phyloP scores from a whole-genome alignment of 2,797 vertebrate species.

The Amblyopsis hoosieri region DNA sequence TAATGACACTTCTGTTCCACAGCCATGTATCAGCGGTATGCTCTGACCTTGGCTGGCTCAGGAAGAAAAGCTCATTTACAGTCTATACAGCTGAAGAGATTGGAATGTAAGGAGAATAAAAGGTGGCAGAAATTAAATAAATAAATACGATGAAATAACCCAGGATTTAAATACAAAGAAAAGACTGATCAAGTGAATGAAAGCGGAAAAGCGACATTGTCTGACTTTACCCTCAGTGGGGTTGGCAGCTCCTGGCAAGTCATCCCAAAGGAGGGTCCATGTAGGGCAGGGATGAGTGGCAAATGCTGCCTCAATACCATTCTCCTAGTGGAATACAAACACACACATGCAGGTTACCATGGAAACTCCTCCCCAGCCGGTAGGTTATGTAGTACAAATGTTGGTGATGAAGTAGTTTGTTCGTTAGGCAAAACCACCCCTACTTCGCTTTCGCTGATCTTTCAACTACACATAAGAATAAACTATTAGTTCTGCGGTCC shows the following conservation, averaged over 20 bases:
- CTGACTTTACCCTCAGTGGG: slow-evolving; percentile 87
- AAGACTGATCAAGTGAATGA: too few relatives aligned
- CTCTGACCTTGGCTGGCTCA: too few relatives aligned
- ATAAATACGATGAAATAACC: too few relatives aligned
- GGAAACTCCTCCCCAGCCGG: not conserved
- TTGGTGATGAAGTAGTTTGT: not conserved
- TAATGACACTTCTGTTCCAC: too few relatives aligned
- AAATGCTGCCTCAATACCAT: slow-evolving; percentile 86
- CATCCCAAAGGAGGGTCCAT: slow-evolving; percentile 89
- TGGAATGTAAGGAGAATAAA: too few relatives aligned
- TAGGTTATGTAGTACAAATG: slow-evolving; percentile 1
- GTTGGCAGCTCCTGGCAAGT: slow-evolving; percentile 86
- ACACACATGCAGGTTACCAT: slow-evolving; percentile 7
- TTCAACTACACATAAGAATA: slow-evolving; percentile 6
- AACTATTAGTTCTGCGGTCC: slow-evolving; percentile 1
- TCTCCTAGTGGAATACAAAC: slow-evolving; percentile 75
- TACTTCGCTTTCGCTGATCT: slow-evolving; percentile 18
- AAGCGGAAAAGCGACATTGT: too few relatives aligned
- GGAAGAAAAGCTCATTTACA: too few relatives aligned
- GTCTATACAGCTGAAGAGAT: too few relatives aligned
- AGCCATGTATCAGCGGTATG: too few relatives aligned
- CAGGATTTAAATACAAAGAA: too few relatives aligned
- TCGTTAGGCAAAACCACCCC: slow-evolving; percentile 13
- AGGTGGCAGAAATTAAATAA: too few relatives aligned
- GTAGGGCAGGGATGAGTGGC: slow-evolving; percentile 85